These are phyloP conservation scores for Malthinus seriepunctatus DNA, from an alignment of 2,888 invertebrate species.

Conservation along the genomic window DNA sequence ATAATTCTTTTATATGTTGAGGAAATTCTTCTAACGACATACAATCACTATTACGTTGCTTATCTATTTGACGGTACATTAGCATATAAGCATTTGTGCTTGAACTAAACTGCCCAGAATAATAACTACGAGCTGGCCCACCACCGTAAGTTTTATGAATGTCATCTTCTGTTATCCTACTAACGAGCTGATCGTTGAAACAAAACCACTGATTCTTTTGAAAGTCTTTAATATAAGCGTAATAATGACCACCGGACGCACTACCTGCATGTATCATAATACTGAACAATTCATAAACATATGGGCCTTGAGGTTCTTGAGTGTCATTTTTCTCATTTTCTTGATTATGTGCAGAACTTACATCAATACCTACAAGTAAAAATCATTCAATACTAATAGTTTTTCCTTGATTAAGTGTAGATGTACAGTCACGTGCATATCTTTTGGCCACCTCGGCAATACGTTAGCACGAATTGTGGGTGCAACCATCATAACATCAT, in stretches of 20 bases:
- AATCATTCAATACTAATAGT: background rate
- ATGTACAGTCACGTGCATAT: too few relatives aligned
- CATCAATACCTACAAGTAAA: slow-evolving; percentile 60
- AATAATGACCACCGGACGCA: slow-evolving; percentile 90
- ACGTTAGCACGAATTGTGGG: too few relatives aligned
- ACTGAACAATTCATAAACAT: slow-evolving; percentile 83
- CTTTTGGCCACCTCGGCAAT: too few relatives aligned
- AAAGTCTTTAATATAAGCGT: slow-evolving; percentile 86
- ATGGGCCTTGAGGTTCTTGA: slow-evolving; percentile 64
- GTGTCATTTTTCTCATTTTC: slow-evolving; percentile 59
- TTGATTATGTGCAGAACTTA: slow-evolving; percentile 59
- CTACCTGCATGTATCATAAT: slow-evolving; percentile 93
- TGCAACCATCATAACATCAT: too few relatives aligned
- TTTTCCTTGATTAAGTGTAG: too few relatives aligned
- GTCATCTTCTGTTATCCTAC: slow-evolving; percentile 73
- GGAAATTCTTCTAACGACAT: slow-evolving; percentile 74
- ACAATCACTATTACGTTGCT: slow-evolving; percentile 63
- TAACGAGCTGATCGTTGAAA: slow-evolving; percentile 86
- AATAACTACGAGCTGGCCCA: slow-evolving; percentile 65
- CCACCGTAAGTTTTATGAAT: slow-evolving; percentile 84
- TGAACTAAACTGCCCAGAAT: slow-evolving; percentile 74
- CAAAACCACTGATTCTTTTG: slow-evolving; percentile 78
- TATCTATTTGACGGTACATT: slow-evolving; percentile 81
- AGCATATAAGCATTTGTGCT: slow-evolving; percentile 91
- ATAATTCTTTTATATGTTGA: slow-evolving; percentile 67